Conservation (phyloP, 2,797 vertebrate species). For the Silurus lanzhouensis region DNA sequence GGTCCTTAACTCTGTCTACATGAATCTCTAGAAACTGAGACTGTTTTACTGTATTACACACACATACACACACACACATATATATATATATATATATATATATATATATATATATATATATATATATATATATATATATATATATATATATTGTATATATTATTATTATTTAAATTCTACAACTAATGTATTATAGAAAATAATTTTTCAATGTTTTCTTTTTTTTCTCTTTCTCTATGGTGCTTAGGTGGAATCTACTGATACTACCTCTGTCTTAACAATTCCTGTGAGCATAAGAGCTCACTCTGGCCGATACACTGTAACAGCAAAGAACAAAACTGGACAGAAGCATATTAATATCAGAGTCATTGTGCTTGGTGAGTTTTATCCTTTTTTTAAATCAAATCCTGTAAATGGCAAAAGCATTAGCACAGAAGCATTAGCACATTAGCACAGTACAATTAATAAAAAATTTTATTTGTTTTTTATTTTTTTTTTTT, state of each 20-base stretch:
- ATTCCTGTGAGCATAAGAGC: conserved; percentile 85
- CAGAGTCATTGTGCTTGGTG: conserved; percentile 94
- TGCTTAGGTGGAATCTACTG: conserved; percentile 86
- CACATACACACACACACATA: too few relatives aligned
- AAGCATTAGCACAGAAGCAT: too few relatives aligned
- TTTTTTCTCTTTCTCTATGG: not conserved
- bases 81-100: too few relatives aligned
- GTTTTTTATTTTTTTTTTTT: not conserved
- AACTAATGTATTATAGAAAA: too few relatives aligned
- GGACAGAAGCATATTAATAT: conserved; percentile 92
- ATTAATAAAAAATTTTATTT: too few relatives aligned
- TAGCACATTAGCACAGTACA: too few relatives aligned
- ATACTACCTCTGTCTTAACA: conserved; percentile 82
- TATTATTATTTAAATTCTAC: too few relatives aligned
- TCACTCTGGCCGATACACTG: conserved; percentile 92
- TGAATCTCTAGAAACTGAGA: too few relatives aligned
- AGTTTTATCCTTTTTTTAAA: conserved; percentile 40
- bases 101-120: too few relatives aligned
- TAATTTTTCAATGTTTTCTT: too few relatives aligned
- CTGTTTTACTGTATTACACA: not conserved
- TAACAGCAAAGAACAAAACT: conserved; percentile 97
- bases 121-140: too few relatives aligned
- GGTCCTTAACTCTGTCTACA: not conserved
- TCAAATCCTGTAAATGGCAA: not conserved
- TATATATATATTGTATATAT: not conserved